Conservation (phyloP, 2,797 vertebrate species). For the Trichosurus vulpecula region DNA sequence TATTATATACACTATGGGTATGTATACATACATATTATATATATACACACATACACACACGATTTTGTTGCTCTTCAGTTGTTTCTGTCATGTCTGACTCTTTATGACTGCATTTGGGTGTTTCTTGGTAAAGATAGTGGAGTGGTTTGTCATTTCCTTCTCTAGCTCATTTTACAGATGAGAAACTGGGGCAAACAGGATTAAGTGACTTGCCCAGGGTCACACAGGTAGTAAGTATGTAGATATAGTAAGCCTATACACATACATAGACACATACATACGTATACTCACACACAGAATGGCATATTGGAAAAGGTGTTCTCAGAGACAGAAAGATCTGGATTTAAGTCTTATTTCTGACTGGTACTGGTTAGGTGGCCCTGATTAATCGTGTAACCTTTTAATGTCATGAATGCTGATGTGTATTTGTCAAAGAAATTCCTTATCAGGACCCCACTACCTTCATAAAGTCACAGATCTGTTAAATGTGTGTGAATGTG, state of each 20-base stretch:
- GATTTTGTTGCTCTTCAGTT: not conserved
- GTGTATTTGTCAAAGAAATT: not conserved
- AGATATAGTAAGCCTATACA: no score
- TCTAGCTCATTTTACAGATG: not conserved
- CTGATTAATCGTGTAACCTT: not conserved
- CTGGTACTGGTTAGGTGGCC: not conserved
- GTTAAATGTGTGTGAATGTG: not conserved
- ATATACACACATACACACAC: not conserved
- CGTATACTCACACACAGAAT: not conserved
- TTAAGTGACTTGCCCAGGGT: not conserved
- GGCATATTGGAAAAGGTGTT: not conserved
- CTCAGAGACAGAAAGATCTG: not conserved
- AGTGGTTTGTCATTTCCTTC: not conserved
- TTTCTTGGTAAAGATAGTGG: not conserved
- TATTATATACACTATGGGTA: not conserved
- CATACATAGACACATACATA: not conserved
- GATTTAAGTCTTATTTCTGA: not conserved
- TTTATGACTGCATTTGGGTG: not conserved
- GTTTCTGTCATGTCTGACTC: not conserved
- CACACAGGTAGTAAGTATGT: not conserved
- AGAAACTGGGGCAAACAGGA: not conserved
- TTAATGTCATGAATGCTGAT: not conserved
- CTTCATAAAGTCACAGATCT: not conserved
- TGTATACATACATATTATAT: fast-evolving
- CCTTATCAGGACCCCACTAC: not conserved